Conservation (phyloP, 2,888 invertebrate genomes). For the Acronicta alni region DNA sequence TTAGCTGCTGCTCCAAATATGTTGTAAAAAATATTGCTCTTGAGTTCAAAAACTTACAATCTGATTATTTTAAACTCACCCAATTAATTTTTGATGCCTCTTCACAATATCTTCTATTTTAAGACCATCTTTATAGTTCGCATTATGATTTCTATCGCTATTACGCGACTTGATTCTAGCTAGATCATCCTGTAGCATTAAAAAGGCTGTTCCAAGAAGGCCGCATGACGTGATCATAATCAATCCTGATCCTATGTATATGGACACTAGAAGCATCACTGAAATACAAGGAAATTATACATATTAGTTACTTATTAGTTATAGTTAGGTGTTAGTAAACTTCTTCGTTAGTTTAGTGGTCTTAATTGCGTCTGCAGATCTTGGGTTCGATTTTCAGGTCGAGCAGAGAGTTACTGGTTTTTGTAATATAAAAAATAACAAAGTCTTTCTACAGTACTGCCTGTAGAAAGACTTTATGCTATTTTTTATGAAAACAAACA, state of each 20-base stretch:
- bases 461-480: too few species aligned
- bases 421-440: too few species aligned
- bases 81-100: slow-evolving; percentile 70
- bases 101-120: slow-evolving; percentile 61
- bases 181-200: slow-evolving; percentile 68
- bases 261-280: slow-evolving; percentile 59
- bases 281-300: slow-evolving; percentile 34
- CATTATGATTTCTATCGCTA: background rate
- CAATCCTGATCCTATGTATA: slow-evolving; percentile 64
- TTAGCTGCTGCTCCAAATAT: too few species aligned
- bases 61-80: slow-evolving; percentile 55
- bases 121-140: slow-evolving; percentile 5
- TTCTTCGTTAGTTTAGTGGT: too few species aligned
- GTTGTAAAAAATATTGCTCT: too few species aligned
- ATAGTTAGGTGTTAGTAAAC: too few species aligned
- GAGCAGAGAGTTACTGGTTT: too few species aligned
- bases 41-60: background rate
- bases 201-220: slow-evolving; percentile 65
- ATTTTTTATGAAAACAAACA: too few species aligned
- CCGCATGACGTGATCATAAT: slow-evolving; percentile 67
- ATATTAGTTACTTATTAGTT: too few species aligned
- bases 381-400: too few species aligned
- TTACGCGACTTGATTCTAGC: slow-evolving; percentile 46
- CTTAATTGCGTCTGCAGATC: too few species aligned
- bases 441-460: too few species aligned